Conservation (phyloP, 2,113 vertebrate genomes). For the rat (Rattus norvegicus) region GRCr8 NC_086031.1:45862501-45863000, state of each 20-base stretch:
- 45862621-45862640: not conserved
- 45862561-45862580: slow-evolving; percentile 78
- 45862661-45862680: too few species aligned
- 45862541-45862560: not conserved
- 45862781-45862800: slow-evolving; percentile 95
- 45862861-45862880: not conserved
- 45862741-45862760: slow-evolving; percentile 43
- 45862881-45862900: not conserved
- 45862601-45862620: not conserved
- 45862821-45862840: slow-evolving; percentile 90
- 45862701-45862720: not conserved
- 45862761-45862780: not conserved
- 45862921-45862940: not conserved
- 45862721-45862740: not conserved
- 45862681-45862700: not conserved
- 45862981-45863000: slow-evolving; percentile 29
- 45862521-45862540: not conserved
- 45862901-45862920: not conserved
- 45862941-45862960: not conserved
- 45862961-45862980: not conserved
- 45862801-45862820: slow-evolving; percentile 93
- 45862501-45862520: not conserved
- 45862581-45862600: slow-evolving; percentile 70
- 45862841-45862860: slow-evolving; percentile 96
- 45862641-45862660: not conserved